phyloP scores from a whole-genome alignment of 2,113 vertebrate genomes.

The Eptesicus fuscus region DNA sequence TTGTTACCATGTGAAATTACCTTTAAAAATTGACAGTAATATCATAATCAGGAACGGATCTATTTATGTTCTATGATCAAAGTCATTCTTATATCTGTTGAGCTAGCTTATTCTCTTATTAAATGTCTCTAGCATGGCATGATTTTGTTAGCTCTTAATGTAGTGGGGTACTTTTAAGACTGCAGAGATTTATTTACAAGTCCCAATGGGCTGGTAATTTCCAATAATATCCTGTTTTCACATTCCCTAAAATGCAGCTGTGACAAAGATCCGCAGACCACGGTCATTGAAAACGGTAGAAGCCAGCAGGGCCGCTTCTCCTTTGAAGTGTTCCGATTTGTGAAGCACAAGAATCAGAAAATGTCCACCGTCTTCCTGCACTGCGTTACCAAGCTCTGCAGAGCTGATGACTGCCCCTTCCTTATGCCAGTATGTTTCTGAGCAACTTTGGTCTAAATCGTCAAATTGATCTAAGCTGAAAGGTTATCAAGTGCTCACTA shows the following conservation, averaged over 20 bases:
- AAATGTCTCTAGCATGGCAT: not conserved
- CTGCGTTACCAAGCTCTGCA: conserved; percentile 96
- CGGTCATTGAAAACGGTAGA: conserved; percentile 95
- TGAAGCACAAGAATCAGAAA: conserved; percentile 99
- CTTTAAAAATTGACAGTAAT: not conserved
- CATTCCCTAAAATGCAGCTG: conserved; percentile 83
- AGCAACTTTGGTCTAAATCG: not conserved
- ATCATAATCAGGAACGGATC: not conserved
- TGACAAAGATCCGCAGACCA: conserved; percentile 97
- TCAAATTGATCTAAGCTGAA: not conserved
- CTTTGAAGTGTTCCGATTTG: conserved; percentile 98
- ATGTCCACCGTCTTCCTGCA: conserved; percentile 98
- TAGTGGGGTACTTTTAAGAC: not conserved
- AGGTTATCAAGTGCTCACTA: not conserved
- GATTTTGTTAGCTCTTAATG: not conserved
- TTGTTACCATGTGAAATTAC: not conserved
- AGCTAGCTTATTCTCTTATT: not conserved
- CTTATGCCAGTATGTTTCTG: conserved; percentile 90
- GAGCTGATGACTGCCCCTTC: conserved; percentile 92
- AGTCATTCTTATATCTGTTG: not conserved
- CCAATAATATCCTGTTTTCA: conserved; percentile 51
- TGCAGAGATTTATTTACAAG: not conserved
- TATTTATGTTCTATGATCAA: not conserved
- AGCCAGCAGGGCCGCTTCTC: conserved; percentile 97
- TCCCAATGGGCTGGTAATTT: not conserved